Evolutionary conservation across 2,113 vertebrate genomes (phyloP).

Genomic region (Gopherus flavomarginatus): DNA sequence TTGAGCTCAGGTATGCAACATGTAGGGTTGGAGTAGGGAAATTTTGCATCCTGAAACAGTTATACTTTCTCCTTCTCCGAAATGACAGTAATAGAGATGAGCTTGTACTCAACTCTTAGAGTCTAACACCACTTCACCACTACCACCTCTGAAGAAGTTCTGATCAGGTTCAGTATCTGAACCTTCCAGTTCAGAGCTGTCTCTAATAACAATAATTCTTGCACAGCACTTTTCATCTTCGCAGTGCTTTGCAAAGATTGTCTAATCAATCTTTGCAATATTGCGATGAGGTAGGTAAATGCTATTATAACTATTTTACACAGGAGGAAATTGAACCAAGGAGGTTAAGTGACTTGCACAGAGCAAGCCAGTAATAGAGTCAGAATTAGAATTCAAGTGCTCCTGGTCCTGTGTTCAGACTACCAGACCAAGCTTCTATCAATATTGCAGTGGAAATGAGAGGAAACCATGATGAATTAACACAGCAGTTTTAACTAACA

Average conservation of each 20-base stretch:
- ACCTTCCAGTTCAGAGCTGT: not conserved
- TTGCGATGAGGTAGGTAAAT: not conserved
- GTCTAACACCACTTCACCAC: not conserved
- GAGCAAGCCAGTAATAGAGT: not conserved
- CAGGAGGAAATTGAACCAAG: not conserved
- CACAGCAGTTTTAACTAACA: not conserved
- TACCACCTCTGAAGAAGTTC: not conserved
- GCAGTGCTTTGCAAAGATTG: not conserved
- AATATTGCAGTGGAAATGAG: not conserved
- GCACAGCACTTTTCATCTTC: not conserved
- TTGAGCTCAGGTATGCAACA: not conserved
- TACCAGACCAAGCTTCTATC: constrained; percentile 19
- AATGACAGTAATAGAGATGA: not conserved
- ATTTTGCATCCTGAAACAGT: not conserved
- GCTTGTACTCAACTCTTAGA: not conserved
- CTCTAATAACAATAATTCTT: not conserved
- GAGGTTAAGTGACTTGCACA: not conserved
- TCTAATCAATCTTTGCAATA: not conserved
- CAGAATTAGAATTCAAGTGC: not conserved
- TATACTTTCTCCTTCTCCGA: not conserved
- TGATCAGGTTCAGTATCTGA: not conserved
- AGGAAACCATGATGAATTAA: not conserved
- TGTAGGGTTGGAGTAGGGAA: not conserved
- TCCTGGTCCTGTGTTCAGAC: not conserved
- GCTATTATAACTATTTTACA: not conserved